Evolutionary conservation across 2,113 vertebrate genomes (phyloP).

Genomic region (Tetraodon nigroviridis): DNA sequence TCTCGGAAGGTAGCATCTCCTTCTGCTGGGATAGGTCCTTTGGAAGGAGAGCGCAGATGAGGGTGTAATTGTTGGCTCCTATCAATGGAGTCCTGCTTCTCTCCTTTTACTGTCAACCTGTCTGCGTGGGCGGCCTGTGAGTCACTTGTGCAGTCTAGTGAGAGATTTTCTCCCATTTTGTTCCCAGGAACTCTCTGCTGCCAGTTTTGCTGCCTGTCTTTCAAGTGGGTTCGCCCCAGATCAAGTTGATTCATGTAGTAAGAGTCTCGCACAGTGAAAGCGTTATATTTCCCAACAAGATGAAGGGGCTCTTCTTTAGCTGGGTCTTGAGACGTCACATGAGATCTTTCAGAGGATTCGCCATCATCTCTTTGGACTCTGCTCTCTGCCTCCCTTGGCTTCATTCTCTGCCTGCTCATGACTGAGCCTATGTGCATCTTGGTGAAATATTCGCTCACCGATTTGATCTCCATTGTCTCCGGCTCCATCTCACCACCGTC

Average conservation of each 20-base stretch:
- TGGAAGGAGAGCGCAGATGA: constrained; percentile 76
- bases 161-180: constrained; percentile 78
- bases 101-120: constrained; percentile 77
- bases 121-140: constrained; percentile 77
- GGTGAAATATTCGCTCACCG: constrained; percentile 92
- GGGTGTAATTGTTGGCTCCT: constrained; percentile 69
- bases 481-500: constrained; percentile 97
- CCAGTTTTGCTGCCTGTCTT: constrained; percentile 85
- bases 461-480: constrained; percentile 98
- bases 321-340: constrained; percentile 70
- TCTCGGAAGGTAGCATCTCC: constrained; percentile 60
- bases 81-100: constrained; percentile 71
- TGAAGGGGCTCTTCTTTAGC: constrained; percentile 77
- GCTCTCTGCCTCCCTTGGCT: constrained; percentile 74
- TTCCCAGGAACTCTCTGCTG: constrained; percentile 72
- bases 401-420: constrained; percentile 83
- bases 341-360: constrained; percentile 76
- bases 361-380: constrained; percentile 71
- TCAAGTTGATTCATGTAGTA: constrained; percentile 87
- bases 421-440: constrained; percentile 89
- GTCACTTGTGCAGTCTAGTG: constrained; percentile 73
- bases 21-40: constrained; percentile 75
- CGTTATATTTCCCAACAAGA: constrained; percentile 79
- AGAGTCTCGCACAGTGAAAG: constrained; percentile 82
- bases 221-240: constrained; percentile 88